phyloP scores from a whole-genome alignment of 2,797 vertebrate species.

The Microctenopoma lineatum region DNA sequence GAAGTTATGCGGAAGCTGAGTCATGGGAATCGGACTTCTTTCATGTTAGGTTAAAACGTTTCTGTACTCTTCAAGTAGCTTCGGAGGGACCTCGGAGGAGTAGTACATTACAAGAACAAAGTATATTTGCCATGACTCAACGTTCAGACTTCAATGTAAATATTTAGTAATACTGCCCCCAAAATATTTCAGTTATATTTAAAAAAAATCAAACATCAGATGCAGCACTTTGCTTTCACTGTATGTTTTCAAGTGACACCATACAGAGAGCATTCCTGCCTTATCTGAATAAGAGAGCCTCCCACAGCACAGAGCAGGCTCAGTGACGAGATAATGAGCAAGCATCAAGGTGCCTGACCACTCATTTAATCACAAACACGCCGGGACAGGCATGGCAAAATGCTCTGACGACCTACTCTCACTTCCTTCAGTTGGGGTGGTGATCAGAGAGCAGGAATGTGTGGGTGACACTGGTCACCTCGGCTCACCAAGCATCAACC shows the following conservation, averaged over 20 bases:
- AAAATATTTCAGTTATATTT: slow-evolving; percentile 25
- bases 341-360: slow-evolving; percentile 43
- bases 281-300: slow-evolving; percentile 69
- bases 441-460: slow-evolving; percentile 59
- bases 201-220: slow-evolving; percentile 7
- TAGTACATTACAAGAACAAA: too few species aligned
- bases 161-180: not conserved
- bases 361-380: slow-evolving; percentile 70
- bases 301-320: slow-evolving; percentile 49
- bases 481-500: slow-evolving; percentile 30
- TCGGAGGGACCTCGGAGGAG: too few species aligned
- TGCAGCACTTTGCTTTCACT: slow-evolving; percentile 19
- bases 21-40: too few species aligned
- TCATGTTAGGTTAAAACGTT: too few species aligned
- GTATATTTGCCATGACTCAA: too few species aligned
- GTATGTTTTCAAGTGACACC: slow-evolving; percentile 54
- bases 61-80: too few species aligned
- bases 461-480: slow-evolving; percentile 41
- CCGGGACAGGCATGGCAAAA: slow-evolving; percentile 50
- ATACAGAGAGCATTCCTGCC: slow-evolving; percentile 56
- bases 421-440: slow-evolving; percentile 62
- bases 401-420: slow-evolving; percentile 42
- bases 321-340: slow-evolving; percentile 65
- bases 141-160: not conserved
- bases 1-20: too few species aligned